Conservation (phyloP, 2,888 invertebrate species). For the Tuta absoluta region DNA sequence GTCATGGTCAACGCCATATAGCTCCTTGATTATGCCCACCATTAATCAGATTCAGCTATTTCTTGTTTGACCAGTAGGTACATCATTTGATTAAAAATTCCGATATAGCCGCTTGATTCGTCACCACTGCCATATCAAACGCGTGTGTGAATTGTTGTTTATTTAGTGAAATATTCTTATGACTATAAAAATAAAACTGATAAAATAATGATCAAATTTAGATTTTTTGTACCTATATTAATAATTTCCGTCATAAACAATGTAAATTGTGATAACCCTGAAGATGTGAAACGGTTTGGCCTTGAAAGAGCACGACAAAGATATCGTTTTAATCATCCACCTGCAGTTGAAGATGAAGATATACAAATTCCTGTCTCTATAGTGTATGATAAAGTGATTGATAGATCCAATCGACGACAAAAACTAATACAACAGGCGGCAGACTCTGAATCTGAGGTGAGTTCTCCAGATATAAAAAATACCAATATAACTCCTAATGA, state of each 20-base stretch:
- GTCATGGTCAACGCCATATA: slow-evolving; percentile 39
- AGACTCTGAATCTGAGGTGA: background rate
- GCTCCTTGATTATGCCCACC: slow-evolving; percentile 36
- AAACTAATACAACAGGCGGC: background rate
- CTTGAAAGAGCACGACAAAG: slow-evolving; percentile 23
- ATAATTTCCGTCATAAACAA: slow-evolving; percentile 33
- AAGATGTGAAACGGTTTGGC: slow-evolving; percentile 22
- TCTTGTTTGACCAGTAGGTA: slow-evolving; percentile 68
- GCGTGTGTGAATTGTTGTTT: slow-evolving; percentile 53
- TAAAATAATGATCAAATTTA: slow-evolving; percentile 41
- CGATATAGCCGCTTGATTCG: slow-evolving; percentile 44
- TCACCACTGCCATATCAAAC: slow-evolving; percentile 60
- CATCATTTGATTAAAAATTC: slow-evolving; percentile 47
- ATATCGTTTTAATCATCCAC: slow-evolving; percentile 50
- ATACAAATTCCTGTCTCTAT: slow-evolving; percentile 45
- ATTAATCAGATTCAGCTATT: slow-evolving; percentile 41
- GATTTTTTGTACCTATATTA: slow-evolving; percentile 35
- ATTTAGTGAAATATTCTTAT: background rate
- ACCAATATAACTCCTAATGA: background rate
- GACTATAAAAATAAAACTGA: slow-evolving; percentile 31
- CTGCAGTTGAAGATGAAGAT: slow-evolving; percentile 49
- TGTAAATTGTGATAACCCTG: slow-evolving; percentile 38
- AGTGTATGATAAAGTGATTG: slow-evolving; percentile 32
- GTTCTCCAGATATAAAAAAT: background rate
- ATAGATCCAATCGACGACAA: background rate